phyloP scores from a whole-genome alignment of 2,113 vertebrate genomes.

The Syngnathus scovelli region DNA sequence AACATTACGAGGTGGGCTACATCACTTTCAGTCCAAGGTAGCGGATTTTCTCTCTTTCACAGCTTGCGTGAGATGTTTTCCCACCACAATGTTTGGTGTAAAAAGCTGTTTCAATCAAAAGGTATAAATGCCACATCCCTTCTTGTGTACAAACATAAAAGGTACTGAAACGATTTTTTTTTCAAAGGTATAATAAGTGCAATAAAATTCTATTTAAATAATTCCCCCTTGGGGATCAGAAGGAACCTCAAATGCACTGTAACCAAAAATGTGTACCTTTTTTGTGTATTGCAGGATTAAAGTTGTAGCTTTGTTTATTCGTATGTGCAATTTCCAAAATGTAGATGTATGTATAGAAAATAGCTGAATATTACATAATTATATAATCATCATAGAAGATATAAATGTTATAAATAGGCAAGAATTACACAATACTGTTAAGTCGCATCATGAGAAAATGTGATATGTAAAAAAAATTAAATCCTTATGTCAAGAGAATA shows the following conservation, averaged over 20 bases:
- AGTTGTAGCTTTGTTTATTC: too few species aligned
- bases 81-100: background rate
- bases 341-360: too few species aligned
- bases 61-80: conserved; percentile 3
- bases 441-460: background rate
- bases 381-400: too few species aligned
- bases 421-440: too few species aligned
- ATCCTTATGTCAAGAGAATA: background rate
- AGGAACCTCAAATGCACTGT: too few species aligned
- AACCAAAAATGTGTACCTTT: too few species aligned
- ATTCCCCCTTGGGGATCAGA: too few species aligned
- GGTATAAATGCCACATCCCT: background rate
- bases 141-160: background rate
- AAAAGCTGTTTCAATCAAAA: background rate
- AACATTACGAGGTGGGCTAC: conserved; percentile 21
- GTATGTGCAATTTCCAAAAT: too few species aligned
- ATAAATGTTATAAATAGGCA: too few species aligned
- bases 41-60: conserved; percentile 13
- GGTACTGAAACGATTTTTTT: background rate
- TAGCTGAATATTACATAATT: too few species aligned
- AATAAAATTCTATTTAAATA: background rate
- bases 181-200: background rate
- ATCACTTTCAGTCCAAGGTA: conserved; percentile 19
- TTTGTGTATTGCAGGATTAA: too few species aligned
- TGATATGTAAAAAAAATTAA: background rate